These are phyloP conservation scores for Turritopsis rubra DNA, from an alignment of 30 jellyfish, hydroid and myxozoan genomes.

Conservation along the genomic window DNA sequence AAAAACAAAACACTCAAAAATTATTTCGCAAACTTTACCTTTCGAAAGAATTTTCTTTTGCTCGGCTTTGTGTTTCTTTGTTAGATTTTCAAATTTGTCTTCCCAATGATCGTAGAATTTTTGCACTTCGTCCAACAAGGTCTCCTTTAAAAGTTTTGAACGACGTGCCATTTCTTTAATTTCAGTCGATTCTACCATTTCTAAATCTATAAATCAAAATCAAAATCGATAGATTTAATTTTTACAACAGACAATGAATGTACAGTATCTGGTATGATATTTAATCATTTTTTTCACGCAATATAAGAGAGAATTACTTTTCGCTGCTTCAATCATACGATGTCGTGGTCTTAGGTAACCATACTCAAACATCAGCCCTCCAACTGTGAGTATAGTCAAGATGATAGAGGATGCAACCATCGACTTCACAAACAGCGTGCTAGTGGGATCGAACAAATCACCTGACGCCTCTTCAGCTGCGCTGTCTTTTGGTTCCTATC, in stretches of 20 bases:
- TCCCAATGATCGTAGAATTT: constrained; percentile 87
- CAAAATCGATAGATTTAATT: constrained; percentile 41
- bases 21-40: constrained; percentile 20
- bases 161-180: constrained; percentile 84
- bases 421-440: constrained; percentile 52
- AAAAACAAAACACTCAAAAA: background rate
- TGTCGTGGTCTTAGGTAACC: constrained; percentile 83
- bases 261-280: background rate
- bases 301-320: constrained; percentile 42
- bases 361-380: constrained; percentile 77
- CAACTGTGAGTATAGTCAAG: constrained; percentile 45
- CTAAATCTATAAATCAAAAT: constrained; percentile 52
- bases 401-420: constrained; percentile 35
- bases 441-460: constrained; percentile 55
- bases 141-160: constrained; percentile 74
- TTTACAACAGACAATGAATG: background rate
- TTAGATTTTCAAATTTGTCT: constrained; percentile 43
- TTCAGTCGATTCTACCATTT: constrained; percentile 84
- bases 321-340: constrained; percentile 92
- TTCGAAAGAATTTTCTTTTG: constrained; percentile 55
- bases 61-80: constrained; percentile 62
- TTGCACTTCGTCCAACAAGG: constrained; percentile 64
- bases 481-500: constrained; percentile 67
- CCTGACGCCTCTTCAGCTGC: constrained; percentile 87
- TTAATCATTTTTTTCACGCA: background rate